phyloP scores from a whole-genome alignment of 2,113 vertebrate species.

The rabbit (Oryctolagus cuniculus) region DNA sequence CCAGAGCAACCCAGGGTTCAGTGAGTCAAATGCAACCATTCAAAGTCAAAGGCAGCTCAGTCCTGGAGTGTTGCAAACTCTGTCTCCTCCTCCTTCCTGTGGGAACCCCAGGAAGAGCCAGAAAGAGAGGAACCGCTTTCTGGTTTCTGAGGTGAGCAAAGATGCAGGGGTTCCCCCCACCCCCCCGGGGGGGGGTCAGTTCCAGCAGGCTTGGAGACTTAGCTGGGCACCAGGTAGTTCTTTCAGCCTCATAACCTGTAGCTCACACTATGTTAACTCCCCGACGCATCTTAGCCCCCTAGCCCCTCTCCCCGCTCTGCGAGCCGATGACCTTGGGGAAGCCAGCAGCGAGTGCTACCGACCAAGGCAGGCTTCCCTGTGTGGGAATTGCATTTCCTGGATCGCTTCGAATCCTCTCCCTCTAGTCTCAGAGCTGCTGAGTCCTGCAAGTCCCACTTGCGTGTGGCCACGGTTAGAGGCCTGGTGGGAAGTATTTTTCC shows the following conservation, averaged over 20 bases:
- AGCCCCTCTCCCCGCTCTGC: not conserved
- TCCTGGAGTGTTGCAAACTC: not conserved
- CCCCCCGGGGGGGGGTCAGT: not conserved
- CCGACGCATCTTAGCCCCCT: no score
- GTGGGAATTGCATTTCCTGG: not conserved
- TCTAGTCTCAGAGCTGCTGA: not conserved
- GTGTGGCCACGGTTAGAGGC: not conserved
- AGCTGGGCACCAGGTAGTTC: not conserved
- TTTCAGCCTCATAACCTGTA: not conserved
- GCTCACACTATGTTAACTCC: not conserved
- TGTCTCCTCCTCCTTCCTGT: not conserved
- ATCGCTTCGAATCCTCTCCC: no score
- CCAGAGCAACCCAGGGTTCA: not conserved
- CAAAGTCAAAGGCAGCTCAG: not conserved
- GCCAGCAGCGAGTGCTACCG: accelerated
- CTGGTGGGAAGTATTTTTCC: not conserved
- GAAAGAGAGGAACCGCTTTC: not conserved
- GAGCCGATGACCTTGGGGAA: not conserved
- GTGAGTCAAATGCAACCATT: not conserved
- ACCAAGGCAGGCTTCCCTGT: not conserved
- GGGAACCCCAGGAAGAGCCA: no score
- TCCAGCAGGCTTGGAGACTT: not conserved
- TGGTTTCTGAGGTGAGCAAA: not conserved
- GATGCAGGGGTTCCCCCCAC: no score
- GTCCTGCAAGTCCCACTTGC: no score